Percentiles rank a stretch among this genome's conserved stretches.
Evolutionary conservation across 2,797 vertebrate species (phyloP).

Genomic region (Kryptopterus vitreolus): DNA sequence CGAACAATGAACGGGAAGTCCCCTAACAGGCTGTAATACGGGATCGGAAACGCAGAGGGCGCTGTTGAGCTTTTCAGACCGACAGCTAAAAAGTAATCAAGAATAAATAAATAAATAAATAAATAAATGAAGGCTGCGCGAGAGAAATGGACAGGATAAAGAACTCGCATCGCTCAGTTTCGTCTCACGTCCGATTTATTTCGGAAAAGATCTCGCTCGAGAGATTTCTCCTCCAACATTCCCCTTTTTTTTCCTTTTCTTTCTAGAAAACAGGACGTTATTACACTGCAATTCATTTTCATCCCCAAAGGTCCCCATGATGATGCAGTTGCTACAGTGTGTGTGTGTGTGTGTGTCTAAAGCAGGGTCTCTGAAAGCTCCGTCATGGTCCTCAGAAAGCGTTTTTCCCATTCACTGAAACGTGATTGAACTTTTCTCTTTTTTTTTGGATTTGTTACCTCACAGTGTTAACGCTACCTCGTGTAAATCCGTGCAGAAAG

Average conservation of each 20-base stretch:
- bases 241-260: not conserved
- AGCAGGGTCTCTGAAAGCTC: no score
- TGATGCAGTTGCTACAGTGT: not conserved
- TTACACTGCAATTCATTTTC: not conserved
- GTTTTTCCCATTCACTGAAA: not conserved
- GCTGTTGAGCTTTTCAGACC: no score
- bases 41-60: no score
- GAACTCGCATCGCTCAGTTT: not conserved
- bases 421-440: not conserved
- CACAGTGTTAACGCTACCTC: no score
- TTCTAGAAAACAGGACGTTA: not conserved
- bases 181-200: not conserved
- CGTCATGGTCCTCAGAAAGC: no score
- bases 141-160: not conserved
- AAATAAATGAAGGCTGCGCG: not conserved
- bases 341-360: no score
- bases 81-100: no score
- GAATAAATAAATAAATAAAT: no score
- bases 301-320: not conserved
- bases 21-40: no score
- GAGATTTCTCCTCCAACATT: conserved; percentile 1
- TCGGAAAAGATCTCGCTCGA: not conserved
- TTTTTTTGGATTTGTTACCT: not conserved
- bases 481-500: not conserved
- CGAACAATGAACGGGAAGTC: no score